Evolutionary conservation across 2,797 vertebrate genomes (phyloP), one percentile per base, ranked within the genome.

Genomic region (Enteromius paludinosus): DNA sequence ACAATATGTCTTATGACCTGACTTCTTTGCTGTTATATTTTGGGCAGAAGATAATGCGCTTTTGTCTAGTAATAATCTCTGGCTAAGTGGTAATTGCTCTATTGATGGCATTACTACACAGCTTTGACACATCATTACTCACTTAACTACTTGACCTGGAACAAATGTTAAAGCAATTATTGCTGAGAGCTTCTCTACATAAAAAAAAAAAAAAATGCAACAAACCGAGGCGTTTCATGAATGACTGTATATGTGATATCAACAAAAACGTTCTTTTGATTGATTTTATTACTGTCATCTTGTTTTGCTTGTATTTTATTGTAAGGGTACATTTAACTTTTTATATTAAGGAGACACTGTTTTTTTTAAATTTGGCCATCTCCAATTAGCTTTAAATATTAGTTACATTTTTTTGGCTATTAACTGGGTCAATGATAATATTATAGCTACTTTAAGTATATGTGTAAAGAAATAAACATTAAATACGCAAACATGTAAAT

Each of bases 61-160:
- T 94, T 94, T 94, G 92, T 94, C 93, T 93, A 93, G 93, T 92
- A 92, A 93, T 96, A 94, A 95, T 95, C 93, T 93, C 90, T 79
- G 92, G 92, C 93, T 96, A 95, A 95, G 95, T 95, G 90, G 92
- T 96, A 96, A 96, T 96, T 96, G 95, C 94, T 96, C 94, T 95
- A 95, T 95, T 94, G 95, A 96, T 93, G 94, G 92, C 93, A 89
- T 91, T 93, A 95, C 93, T 95, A 94, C 96, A 95, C 91, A 89
- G 93, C 95, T 96, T 93, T 96, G 96, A 96, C 95, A 96, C 93
- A 93, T 95, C 95, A 95, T 96, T 96, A 96, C 95, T 96, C 96
- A 95, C 94, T 96, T 96, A 96, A 96, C 95, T 95, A 94, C 94
- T 95, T 95, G 95, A 96, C 96, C 95, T 95, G 93, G 94, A 96